A percentile compares a stretch with the other conserved stretches of the same genome.
Evolutionary conservation across 2,888 invertebrate genomes (phyloP).

Genomic region (Rhopalosiphum nymphaeae): DNA sequence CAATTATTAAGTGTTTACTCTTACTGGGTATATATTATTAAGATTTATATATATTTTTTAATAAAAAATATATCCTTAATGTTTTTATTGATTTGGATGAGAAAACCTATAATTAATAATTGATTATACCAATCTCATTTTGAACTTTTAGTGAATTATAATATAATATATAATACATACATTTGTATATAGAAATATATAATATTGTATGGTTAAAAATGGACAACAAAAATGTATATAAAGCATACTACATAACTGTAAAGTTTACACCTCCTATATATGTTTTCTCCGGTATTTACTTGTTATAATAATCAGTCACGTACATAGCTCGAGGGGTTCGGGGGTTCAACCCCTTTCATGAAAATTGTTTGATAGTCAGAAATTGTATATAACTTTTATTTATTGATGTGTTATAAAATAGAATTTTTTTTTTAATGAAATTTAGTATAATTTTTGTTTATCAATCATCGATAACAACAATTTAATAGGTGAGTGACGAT

Average conservation of each 20-base stretch:
- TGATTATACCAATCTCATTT: not conserved
- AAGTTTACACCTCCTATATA: not conserved
- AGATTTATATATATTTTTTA: too few relatives aligned
- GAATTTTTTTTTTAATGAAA: too few relatives aligned
- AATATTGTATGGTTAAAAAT: not conserved
- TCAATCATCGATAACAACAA: too few relatives aligned
- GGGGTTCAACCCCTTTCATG: too few relatives aligned
- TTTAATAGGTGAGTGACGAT: too few relatives aligned
- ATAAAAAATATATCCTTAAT: too few relatives aligned
- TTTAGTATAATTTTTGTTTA: too few relatives aligned
- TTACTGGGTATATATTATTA: not conserved
- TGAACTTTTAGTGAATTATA: not conserved
- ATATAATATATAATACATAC: not conserved
- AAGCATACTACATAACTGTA: not conserved
- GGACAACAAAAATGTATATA: not conserved
- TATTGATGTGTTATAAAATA: too few relatives aligned
- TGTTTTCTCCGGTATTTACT: not conserved
- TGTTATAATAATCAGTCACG: not conserved
- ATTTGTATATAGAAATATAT: too few relatives aligned
- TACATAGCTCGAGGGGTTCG: too few relatives aligned
- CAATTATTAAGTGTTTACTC: not conserved
- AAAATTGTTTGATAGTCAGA: too few relatives aligned
- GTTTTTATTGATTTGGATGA: not conserved
- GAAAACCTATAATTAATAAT: not conserved
- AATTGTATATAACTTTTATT: too few relatives aligned